Evolutionary conservation across 2,113 vertebrate genomes (phyloP), one percentile per base, ranked within the genome.

Genomic region (Mormyrus iriodes): DNA sequence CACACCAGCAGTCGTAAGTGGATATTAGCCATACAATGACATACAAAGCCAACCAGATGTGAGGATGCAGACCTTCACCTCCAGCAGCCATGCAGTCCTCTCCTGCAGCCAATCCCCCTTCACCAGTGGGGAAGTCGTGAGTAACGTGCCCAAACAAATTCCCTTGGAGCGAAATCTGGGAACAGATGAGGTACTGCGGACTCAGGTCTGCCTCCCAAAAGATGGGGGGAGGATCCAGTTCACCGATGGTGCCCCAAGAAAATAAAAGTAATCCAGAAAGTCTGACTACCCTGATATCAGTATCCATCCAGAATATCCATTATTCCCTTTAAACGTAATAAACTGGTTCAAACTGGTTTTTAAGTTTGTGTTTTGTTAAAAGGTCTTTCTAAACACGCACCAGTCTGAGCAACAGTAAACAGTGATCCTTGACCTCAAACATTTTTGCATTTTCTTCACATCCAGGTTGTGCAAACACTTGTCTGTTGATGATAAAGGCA

Each of bases 41-140:
- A 94, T 95, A 92, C 95, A 94, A 88, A 94, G 93, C 89, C 93
- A 93, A 94, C 93, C 94, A 96, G 94, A 95, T 94, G 95, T 94
- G 91, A 90, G 61, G 91, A 90, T 90, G 85, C 88, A 88, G 87
- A 90, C 90, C 92, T 90, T 92, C 92, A 92, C 92, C 94, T 94
- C 92, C 93, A 90, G 91, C 88, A 94, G 91, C 90, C 91, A 93
- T 90, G 91, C 92, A 93, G 92, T 92, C 93, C 93, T 94, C 94
- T 91, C 91, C 91, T 90, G 91, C 90, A 90, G 89, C 90, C 83
- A 92, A 89, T 91, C 92, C 89, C 84, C 89, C 88, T 69, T 53
- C 90, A 90, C 88, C 69, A 90, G 92, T 90, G 91, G 79, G 83
- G 84, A 51, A 92, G 39, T 91, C 90, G 86, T 58, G 87, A 88